Percentiles rank a stretch among this genome's conserved stretches.
Evolutionary conservation across 2,797 vertebrate species (phyloP).

Genomic region (Graptemys geographica): DNA sequence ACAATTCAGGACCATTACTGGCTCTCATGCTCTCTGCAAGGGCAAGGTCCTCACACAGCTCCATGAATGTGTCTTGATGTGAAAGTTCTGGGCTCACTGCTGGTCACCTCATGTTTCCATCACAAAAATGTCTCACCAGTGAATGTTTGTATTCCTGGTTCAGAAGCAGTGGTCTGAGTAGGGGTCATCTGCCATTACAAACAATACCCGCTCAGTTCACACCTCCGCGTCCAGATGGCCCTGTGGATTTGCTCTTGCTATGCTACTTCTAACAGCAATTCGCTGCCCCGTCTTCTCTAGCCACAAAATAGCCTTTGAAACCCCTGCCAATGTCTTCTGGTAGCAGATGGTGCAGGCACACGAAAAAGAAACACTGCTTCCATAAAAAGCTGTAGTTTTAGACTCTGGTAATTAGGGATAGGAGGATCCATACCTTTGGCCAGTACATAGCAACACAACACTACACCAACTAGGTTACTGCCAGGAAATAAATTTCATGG

Average conservation of each 20-base stretch:
- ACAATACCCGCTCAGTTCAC: background rate
- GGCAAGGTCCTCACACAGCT: background rate
- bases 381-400: background rate
- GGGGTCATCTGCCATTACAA: background rate
- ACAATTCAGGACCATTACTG: rapidly evolving
- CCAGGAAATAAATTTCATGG: background rate
- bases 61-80: background rate
- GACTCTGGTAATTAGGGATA: background rate
- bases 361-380: background rate
- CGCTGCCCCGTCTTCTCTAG: background rate
- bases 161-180: background rate
- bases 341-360: background rate
- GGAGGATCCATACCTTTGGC: background rate
- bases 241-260: background rate
- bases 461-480: background rate
- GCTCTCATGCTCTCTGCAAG: background rate
- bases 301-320: background rate
- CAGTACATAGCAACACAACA: background rate
- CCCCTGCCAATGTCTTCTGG: background rate
- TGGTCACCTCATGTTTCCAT: background rate
- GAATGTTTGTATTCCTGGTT: background rate
- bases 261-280: rapidly evolving
- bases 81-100: background rate
- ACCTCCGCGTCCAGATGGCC: background rate
- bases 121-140: background rate